Conservation (phyloP, 2,888 invertebrate species). For the Coremacera marginata region DNA sequence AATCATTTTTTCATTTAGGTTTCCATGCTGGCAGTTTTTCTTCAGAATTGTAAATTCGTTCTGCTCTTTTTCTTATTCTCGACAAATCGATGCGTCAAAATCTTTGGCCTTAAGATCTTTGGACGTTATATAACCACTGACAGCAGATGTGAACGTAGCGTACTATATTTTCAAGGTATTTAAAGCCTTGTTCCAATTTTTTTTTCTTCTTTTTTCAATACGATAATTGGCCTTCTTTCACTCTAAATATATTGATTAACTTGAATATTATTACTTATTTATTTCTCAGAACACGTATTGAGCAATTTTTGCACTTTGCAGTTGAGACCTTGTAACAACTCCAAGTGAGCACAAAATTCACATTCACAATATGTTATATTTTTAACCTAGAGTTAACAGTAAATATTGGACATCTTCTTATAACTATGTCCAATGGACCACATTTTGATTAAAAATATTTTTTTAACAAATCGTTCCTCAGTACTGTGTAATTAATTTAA, state of each 20-base stretch:
- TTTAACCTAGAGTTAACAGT: conserved; percentile 35
- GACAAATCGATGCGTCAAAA: conserved; percentile 12
- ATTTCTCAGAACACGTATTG: neutral
- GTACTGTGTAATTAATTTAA: no score
- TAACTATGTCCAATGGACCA: no score
- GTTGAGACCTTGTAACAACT: neutral
- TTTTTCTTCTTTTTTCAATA: no score
- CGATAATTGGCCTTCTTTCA: no score
- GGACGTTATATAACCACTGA: conserved; percentile 8
- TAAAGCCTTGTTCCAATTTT: no score
- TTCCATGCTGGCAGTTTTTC: neutral
- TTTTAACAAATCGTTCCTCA: no score
- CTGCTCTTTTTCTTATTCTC: neutral
- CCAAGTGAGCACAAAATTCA: conserved; percentile 6
- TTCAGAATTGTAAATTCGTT: neutral
- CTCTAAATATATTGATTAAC: conserved; percentile 2
- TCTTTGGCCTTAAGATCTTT: neutral
- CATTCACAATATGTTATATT: conserved; percentile 40
- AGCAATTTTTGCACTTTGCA: conserved; percentile 20
- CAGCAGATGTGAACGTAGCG: neutral
- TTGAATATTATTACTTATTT: neutral
- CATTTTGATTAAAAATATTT: no score
- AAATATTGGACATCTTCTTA: no score
- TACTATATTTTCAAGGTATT: neutral
- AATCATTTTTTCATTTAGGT: neutral